Conservation (phyloP, 2,113 vertebrate species). For the Archocentrus centrarchus region DNA sequence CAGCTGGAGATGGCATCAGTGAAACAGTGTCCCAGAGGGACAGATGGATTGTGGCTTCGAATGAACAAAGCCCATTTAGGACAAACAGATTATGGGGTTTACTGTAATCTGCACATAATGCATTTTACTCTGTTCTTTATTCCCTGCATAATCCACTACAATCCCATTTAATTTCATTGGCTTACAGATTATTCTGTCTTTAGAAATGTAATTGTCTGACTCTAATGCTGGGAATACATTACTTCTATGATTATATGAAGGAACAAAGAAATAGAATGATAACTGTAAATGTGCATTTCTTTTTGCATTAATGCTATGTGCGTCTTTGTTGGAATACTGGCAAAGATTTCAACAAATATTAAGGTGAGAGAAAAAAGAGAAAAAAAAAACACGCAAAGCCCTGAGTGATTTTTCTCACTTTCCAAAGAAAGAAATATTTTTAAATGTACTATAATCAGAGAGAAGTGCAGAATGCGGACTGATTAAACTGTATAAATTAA, state of each 20-base stretch:
- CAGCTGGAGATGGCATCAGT: constrained; percentile 47
- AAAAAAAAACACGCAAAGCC: not conserved
- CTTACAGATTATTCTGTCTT: constrained; percentile 66
- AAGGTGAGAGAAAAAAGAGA: not conserved
- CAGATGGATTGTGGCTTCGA: constrained; percentile 57
- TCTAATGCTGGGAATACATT: constrained; percentile 36
- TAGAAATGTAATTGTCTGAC: constrained; percentile 65
- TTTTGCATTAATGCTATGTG: not conserved
- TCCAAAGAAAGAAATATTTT: constrained; percentile 17
- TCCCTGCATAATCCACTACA: constrained; percentile 69
- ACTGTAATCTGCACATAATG: constrained; percentile 79
- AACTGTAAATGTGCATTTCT: not conserved
- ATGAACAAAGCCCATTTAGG: constrained; percentile 75
- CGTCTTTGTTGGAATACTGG: not conserved
- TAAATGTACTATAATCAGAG: constrained; percentile 12
- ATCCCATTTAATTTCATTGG: constrained; percentile 77
- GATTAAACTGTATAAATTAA: constrained; percentile 53
- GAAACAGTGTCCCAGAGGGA: constrained; percentile 43
- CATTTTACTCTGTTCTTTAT: constrained; percentile 72
- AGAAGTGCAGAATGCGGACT: constrained; percentile 10
- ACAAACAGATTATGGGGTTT: constrained; percentile 79
- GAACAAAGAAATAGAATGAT: not conserved
- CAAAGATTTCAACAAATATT: not conserved
- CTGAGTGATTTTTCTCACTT: not conserved
- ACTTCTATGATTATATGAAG: constrained; percentile 11